A percentile compares a stretch with the other conserved stretches of the same genome.
Conservation (phyloP, 2,113 vertebrate genomes). For the Chamaea fasciata region DNA sequence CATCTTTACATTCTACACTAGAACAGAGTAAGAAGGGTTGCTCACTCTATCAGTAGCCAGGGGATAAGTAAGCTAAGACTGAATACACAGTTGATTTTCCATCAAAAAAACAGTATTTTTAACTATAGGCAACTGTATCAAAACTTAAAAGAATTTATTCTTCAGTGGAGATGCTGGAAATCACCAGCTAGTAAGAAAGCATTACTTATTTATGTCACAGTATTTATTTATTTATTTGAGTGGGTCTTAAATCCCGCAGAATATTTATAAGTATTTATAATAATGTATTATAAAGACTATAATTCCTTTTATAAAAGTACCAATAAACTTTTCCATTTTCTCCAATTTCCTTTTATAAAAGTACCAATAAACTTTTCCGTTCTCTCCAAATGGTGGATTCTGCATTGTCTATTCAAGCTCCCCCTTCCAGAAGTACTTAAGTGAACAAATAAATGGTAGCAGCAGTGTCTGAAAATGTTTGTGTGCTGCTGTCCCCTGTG, state of each 20-base stretch:
- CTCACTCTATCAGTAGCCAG: neutral
- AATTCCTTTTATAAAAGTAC: constrained; percentile 35
- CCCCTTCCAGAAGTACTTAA: neutral
- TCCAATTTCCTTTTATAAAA: constrained; percentile 27
- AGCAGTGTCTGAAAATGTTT: neutral
- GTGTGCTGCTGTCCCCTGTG: neutral
- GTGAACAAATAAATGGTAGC: neutral
- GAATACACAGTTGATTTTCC: neutral
- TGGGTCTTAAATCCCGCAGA: constrained; percentile 55
- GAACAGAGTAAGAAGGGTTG: neutral
- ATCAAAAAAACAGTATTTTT: neutral
- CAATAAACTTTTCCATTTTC: constrained; percentile 63
- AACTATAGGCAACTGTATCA: neutral
- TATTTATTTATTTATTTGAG: constrained; percentile 98
- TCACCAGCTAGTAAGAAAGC: constrained; percentile 45
- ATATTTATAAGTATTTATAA: constrained; percentile 94
- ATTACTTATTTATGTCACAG: constrained; percentile 47
- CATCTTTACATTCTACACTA: neutral
- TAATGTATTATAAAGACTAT: constrained; percentile 30
- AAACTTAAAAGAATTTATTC: neutral
- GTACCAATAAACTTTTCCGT: constrained; percentile 66
- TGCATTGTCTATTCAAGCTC: neutral
- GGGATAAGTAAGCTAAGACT: neutral
- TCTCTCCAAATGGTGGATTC: neutral
- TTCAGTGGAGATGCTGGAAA: constrained; percentile 64